A percentile compares a stretch with the other conserved stretches of the same genome.
These are phyloP conservation scores for Neosilurus hyrtlii DNA, from an alignment of 2,797 vertebrate genomes.

Conservation along the genomic window DNA sequence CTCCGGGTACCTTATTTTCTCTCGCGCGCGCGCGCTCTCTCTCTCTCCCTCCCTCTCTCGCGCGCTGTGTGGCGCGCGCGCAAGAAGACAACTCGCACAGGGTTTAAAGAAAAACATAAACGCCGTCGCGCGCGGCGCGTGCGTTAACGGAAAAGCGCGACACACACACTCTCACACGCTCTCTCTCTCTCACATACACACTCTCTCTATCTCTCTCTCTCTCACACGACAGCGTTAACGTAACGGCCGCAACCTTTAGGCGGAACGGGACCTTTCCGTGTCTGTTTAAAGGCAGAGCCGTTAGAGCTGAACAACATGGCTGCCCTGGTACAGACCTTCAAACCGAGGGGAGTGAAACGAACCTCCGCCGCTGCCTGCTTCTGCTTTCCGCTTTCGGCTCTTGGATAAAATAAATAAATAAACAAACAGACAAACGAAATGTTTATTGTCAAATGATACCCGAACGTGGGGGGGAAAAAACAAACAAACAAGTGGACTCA, in stretches of 20 bases:
- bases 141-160: slow-evolving; percentile 62
- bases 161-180: slow-evolving; percentile 61
- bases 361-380: slow-evolving; percentile 82
- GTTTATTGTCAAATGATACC: no score
- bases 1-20: neutral
- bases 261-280: slow-evolving; percentile 79
- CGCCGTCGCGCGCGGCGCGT: neutral
- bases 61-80: neutral
- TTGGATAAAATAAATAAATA: slow-evolving; percentile 72
- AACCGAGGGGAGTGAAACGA: slow-evolving; percentile 65
- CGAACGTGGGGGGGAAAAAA: slow-evolving; percentile 70
- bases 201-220: slow-evolving; percentile 28
- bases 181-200: slow-evolving; percentile 60
- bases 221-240: slow-evolving; percentile 67
- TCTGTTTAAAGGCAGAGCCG: slow-evolving; percentile 71
- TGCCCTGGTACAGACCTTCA: slow-evolving; percentile 89
- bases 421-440: slow-evolving; percentile 59
- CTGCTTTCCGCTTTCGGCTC: slow-evolving; percentile 79
- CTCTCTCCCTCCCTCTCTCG: slow-evolving; percentile 46
- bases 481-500: slow-evolving; percentile 78
- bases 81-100: neutral
- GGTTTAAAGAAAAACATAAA: slow-evolving; percentile 1
- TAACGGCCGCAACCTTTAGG: slow-evolving; percentile 84
- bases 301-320: slow-evolving; percentile 94
- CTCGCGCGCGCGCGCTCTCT: slow-evolving; percentile 54